phyloP scores from a whole-genome alignment of 2,797 vertebrate genomes.

The Sarcophilus harrisii region DNA sequence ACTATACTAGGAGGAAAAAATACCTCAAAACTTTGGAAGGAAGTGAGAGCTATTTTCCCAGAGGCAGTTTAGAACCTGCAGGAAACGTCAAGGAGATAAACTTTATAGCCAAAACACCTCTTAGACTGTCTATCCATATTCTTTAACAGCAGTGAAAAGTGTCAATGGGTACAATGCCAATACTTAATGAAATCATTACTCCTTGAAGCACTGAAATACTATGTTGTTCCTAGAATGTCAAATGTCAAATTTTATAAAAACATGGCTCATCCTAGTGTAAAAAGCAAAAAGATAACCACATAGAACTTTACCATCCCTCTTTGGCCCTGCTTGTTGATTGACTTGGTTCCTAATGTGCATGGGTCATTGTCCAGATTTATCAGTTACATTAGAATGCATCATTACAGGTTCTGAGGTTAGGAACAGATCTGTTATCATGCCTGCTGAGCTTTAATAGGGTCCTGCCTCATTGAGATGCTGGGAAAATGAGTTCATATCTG shows the following conservation, averaged over 20 bases:
- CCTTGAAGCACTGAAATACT: background rate
- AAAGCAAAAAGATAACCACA: background rate
- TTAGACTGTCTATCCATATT: background rate
- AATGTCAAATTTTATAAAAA: background rate
- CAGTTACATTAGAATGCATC: background rate
- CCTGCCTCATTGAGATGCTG: background rate
- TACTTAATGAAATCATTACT: background rate
- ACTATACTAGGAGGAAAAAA: background rate
- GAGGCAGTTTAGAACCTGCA: background rate
- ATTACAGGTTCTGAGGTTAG: background rate
- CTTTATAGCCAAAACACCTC: background rate
- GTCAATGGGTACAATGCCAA: background rate
- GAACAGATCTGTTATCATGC: background rate
- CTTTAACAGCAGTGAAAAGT: background rate
- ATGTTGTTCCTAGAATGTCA: background rate
- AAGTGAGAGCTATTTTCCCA: background rate
- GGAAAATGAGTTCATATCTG: background rate
- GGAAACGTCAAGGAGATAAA: background rate
- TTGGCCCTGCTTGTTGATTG: background rate
- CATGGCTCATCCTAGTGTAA: background rate
- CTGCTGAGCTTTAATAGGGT: background rate
- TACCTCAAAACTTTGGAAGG: background rate
- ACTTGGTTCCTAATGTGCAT: background rate
- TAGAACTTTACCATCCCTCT: background rate
- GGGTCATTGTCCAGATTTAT: conserved; percentile 22